phyloP scores from a whole-genome alignment of 2,888 invertebrate species.

The Eupithecia insigniata region DNA sequence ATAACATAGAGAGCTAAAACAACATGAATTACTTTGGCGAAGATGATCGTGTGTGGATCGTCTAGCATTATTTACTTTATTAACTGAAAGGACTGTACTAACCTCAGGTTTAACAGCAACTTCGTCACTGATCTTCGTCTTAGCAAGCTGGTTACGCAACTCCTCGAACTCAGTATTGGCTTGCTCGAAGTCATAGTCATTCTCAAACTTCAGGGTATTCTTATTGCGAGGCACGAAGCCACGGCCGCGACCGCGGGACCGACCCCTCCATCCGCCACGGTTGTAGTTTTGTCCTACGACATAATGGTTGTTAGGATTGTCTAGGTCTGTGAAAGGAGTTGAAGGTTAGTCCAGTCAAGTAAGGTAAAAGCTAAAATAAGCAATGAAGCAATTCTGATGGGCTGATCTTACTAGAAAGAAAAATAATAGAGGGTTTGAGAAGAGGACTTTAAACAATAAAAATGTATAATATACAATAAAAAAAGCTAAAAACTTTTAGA shows the following conservation, averaged over 20 bases:
- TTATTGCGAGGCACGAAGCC: conserved; percentile 82
- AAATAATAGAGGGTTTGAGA: background rate
- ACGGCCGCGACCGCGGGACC: conserved; percentile 75
- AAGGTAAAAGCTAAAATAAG: background rate
- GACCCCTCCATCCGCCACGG: conserved; percentile 80
- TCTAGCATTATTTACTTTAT: too few species aligned
- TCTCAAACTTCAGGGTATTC: conserved; percentile 95
- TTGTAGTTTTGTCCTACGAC: conserved; percentile 73
- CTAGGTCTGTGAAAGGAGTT: conserved; percentile 38
- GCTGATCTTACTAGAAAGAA: background rate
- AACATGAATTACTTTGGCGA: background rate
- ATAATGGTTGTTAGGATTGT: conserved; percentile 40
- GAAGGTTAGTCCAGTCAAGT: background rate
- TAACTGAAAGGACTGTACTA: conserved; percentile 8
- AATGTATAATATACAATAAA: too few species aligned
- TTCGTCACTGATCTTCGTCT: conserved; percentile 90
- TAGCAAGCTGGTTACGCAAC: conserved; percentile 92
- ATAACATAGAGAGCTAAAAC: background rate
- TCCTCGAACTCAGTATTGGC: conserved; percentile 99
- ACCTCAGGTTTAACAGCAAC: conserved; percentile 80
- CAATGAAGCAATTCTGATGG: background rate
- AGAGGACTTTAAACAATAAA: too few species aligned
- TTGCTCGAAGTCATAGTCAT: conserved; percentile 99
- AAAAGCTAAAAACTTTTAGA: too few species aligned
- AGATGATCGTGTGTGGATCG: too few species aligned